Base-by-base conservation (phyloP, 2,888 invertebrate species). In the Aquatica leii region DNA sequence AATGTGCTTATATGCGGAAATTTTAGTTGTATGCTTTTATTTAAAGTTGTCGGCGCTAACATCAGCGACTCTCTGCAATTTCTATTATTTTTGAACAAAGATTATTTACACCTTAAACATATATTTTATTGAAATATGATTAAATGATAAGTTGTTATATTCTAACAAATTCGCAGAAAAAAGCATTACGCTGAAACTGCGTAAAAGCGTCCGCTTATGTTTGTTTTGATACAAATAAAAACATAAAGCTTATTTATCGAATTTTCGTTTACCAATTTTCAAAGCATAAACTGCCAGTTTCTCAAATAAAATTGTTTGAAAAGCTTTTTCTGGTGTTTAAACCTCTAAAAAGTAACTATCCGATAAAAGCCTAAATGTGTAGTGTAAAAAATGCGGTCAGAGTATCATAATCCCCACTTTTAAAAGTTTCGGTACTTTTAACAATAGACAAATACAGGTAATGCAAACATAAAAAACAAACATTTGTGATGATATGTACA, bases 201-300 rank as follows among this genome's bases (percentile, higher is more conserved):
- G 6, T 4, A 24, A 24, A 24, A 6, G 52, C 52, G 17, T 15
- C 20, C 41, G 46, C 52, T 57, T 40, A 53, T 12, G 34, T 59
- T 55, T 50, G 40, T 50, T 54, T 43, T 55, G 63, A 59, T 59
- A 59, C 59, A 59, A 63, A 63, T 63, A 59, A 63, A 59, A 63
- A 63, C 59, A 59, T 59, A 59, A 59, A 55, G 54, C 55, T 59
- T 59, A 59, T 59, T 59, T 59, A 56, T 59, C 52, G 59, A 63
- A 59, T 50, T 63, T 63, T 59, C 59, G 59, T 59, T 59, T 64
- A 55, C 59, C 64, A 59, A 64, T 64, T 64, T 63, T 51, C 64
- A 46, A 49, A 55, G 59, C 56, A 56, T 56, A 56, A 51, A 43
- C 56, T 58, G 64, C 56, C 59, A 64, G 46, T 35, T 59, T 51